phyloP scores from a whole-genome alignment of 1,140 invertebrate species.

The Lucilia cuprina region DNA sequence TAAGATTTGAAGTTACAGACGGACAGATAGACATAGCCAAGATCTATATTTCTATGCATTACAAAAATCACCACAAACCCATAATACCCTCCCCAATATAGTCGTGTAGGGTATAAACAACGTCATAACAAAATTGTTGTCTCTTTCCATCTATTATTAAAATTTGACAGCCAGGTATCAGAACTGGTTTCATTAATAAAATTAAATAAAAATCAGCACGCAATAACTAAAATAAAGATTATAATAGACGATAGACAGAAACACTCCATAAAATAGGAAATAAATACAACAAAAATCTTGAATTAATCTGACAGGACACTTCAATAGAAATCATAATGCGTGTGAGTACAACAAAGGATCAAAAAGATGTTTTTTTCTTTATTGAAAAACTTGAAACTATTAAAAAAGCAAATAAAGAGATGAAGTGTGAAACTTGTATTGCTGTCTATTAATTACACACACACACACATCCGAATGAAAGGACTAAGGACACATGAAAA shows the following conservation, averaged over 20 bases:
- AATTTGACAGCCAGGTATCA: no score
- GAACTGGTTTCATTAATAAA: no score
- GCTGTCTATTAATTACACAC: background rate
- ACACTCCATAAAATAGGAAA: background rate
- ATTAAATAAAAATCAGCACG: background rate
- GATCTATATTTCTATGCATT: no score
- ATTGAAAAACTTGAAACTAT: background rate
- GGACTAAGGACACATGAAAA: background rate
- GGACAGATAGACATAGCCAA: no score
- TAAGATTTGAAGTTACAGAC: no score
- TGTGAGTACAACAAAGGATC: background rate
- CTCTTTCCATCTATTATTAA: no score
- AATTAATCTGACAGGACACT: slow-evolving; percentile 48
- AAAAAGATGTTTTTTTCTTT: background rate
- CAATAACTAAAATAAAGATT: background rate
- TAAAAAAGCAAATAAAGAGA: background rate
- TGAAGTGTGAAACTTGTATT: slow-evolving; percentile 14
- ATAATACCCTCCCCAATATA: no score
- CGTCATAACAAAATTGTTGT: no score
- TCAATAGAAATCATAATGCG: background rate
- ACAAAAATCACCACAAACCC: no score
- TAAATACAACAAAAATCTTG: slow-evolving; percentile 54
- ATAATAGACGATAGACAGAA: background rate
- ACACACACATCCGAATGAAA: background rate
- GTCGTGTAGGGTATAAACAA: no score